Evolutionary conservation across 2,888 invertebrate genomes (phyloP).

Genomic region (Hipparchia sbordonii): DNA sequence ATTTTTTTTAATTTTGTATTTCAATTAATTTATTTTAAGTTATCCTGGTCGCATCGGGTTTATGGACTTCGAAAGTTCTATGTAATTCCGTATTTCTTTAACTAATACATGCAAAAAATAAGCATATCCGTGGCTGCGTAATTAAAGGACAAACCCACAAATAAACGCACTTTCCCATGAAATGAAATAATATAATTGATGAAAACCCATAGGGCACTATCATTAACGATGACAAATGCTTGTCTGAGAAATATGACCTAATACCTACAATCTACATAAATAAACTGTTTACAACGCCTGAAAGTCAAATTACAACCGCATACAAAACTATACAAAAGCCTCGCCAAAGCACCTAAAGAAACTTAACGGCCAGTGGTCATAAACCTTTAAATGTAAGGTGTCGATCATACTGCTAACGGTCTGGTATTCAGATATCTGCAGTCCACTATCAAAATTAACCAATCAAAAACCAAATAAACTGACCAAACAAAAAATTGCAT

Average conservation of each 20-base stretch:
- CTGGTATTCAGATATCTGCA: not conserved
- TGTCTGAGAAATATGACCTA: not conserved
- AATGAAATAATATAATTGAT: not conserved
- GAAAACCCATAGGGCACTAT: too few species aligned
- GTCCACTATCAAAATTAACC: not conserved
- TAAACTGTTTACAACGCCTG: slow-evolving; percentile 7
- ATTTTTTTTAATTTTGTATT: too few species aligned
- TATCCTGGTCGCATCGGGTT: too few species aligned
- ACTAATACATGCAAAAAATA: too few species aligned
- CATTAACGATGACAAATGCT: not conserved
- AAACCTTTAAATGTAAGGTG: slow-evolving; percentile 19
- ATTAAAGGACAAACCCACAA: too few species aligned
- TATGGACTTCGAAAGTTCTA: too few species aligned
- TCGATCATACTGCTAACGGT: not conserved
- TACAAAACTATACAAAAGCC: slow-evolving; percentile 12
- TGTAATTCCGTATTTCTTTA: too few species aligned
- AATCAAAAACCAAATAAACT: not conserved
- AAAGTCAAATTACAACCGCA: slow-evolving; percentile 1
- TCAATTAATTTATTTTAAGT: too few species aligned
- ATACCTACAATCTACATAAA: not conserved
- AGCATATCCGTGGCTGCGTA: too few species aligned
- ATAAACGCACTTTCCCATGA: too few species aligned
- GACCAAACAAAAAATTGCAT: not conserved
- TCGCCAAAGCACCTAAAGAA: slow-evolving; percentile 8
- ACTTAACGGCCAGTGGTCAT: slow-evolving; percentile 23